Conservation (phyloP, 2,113 vertebrate genomes). For the Pseudorectes ferrugineus region DNA sequence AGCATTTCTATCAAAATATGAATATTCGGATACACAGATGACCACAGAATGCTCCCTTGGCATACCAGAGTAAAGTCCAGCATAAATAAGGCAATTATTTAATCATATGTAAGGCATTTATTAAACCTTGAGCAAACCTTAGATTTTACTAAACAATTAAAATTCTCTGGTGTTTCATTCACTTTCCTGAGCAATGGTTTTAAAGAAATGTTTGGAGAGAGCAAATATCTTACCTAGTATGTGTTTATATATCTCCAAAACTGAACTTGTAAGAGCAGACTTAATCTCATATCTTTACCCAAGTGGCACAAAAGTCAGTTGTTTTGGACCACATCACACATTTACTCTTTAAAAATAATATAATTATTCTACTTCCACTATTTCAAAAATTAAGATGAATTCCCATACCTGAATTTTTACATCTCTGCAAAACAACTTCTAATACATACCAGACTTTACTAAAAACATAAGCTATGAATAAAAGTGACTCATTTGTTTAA, state of each 20-base stretch:
- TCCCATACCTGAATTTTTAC: background rate
- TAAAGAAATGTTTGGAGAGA: background rate
- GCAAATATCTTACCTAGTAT: background rate
- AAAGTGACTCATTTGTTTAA: background rate
- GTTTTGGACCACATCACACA: background rate
- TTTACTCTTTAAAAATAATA: background rate
- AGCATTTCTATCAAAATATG: background rate
- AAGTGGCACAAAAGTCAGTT: background rate
- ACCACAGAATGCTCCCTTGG: background rate
- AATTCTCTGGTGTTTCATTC: background rate
- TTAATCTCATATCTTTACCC: background rate
- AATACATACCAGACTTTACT: background rate
- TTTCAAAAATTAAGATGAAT: background rate
- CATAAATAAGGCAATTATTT: background rate
- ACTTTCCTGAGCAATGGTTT: background rate
- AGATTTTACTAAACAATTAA: background rate
- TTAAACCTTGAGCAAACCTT: background rate
- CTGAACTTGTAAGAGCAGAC: background rate
- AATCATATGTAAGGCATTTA: background rate
- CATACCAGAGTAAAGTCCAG: background rate
- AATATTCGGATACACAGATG: background rate
- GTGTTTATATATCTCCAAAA: background rate
- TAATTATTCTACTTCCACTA: background rate
- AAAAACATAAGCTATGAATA: background rate
- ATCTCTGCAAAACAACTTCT: background rate